Conservation (phyloP, 2,888 invertebrate genomes). For the Pollenia labialis region DNA sequence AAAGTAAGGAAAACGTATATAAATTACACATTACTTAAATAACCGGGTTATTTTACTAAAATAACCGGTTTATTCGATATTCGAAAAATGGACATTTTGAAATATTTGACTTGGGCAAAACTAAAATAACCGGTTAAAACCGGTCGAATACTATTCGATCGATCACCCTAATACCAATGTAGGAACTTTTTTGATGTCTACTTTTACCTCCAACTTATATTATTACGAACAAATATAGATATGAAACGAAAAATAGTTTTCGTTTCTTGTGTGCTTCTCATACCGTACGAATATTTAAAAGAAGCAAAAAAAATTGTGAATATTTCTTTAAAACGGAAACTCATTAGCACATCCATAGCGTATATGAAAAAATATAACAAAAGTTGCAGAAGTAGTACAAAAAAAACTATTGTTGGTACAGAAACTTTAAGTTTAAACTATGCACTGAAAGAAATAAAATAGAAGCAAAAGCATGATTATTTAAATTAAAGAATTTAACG, state of each 20-base stretch:
- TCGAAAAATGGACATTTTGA: too few relatives aligned
- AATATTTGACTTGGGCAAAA: too few relatives aligned
- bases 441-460: not conserved
- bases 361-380: conserved; percentile 46
- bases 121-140: too few relatives aligned
- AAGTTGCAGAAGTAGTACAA: not conserved
- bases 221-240: not conserved
- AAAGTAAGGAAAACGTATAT: too few relatives aligned
- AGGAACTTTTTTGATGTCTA: too few relatives aligned
- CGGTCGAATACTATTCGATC: too few relatives aligned
- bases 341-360: conserved; percentile 58
- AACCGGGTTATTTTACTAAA: too few relatives aligned
- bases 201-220: too few relatives aligned
- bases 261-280: not conserved
- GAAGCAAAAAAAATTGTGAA: not conserved
- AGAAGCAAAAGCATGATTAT: not conserved
- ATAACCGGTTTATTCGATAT: too few relatives aligned
- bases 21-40: too few relatives aligned
- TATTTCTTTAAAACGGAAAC: conserved; percentile 57
- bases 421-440: not conserved
- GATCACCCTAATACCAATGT: too few relatives aligned
- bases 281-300: not conserved
- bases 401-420: not conserved
- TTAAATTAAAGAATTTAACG: too few relatives aligned
- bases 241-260: not conserved